Evolutionary conservation across 2,888 invertebrate genomes (phyloP).

Genomic region (Pseudolycoriella hygida): DNA sequence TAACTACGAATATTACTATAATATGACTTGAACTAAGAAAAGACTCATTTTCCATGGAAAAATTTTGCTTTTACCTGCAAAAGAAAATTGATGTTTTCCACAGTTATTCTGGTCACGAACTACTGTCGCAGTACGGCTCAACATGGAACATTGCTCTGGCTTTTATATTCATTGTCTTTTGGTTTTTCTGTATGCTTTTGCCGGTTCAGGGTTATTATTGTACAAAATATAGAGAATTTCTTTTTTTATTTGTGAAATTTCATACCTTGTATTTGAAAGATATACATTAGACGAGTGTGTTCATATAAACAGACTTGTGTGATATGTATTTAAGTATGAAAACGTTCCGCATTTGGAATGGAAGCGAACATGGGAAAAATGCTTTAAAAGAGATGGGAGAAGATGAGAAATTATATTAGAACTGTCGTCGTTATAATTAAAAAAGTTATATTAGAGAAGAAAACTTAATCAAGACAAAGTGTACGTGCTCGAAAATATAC

Average conservation of each 20-base stretch:
- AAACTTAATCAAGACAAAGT: conserved; percentile 8
- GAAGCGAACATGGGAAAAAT: conserved; percentile 1
- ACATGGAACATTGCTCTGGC: not conserved
- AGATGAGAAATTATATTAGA: conserved; percentile 7
- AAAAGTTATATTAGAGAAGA: conserved; percentile 7
- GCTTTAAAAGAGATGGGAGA: conserved; percentile 3
- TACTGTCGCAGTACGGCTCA: conserved; percentile 6
- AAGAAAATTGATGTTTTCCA: conserved; percentile 1
- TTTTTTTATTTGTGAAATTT: not conserved
- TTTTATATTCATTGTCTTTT: conserved; percentile 5
- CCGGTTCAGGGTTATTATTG: not conserved
- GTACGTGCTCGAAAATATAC: conserved; percentile 5
- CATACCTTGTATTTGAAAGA: not conserved
- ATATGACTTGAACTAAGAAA: not conserved
- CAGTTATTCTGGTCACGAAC: conserved; percentile 7
- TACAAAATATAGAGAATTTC: not conserved
- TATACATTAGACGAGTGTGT: not conserved
- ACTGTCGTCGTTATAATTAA: conserved; percentile 8
- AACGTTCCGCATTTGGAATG: too few species aligned
- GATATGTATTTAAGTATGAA: too few species aligned
- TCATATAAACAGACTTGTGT: too few species aligned
- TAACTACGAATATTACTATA: too few species aligned
- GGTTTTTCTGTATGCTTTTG: conserved; percentile 1
- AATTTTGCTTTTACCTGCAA: conserved; percentile 3
- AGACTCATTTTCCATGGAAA: not conserved